Conservation (phyloP, 2,113 vertebrate genomes). For the Seriola rivoliana region DNA sequence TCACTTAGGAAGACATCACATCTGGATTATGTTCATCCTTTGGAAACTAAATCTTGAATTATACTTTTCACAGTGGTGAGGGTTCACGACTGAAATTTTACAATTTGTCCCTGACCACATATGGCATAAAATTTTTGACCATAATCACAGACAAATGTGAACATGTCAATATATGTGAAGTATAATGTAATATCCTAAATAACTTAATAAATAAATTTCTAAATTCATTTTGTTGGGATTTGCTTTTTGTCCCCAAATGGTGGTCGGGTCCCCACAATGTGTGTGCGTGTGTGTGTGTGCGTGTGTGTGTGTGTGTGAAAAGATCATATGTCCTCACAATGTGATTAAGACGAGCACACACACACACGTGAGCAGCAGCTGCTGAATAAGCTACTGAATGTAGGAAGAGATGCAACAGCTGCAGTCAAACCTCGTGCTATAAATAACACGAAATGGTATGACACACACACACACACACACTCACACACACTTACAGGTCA, state of each 20-base stretch:
- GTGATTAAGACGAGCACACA: background rate
- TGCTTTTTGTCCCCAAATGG: background rate
- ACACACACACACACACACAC: background rate
- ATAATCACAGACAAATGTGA: no score
- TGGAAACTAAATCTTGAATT: no score
- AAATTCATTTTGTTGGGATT: background rate
- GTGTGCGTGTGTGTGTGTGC: no score
- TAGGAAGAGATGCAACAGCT: constrained; percentile 55
- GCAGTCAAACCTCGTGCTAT: constrained; percentile 48
- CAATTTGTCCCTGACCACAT: no score
- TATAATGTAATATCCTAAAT: no score
- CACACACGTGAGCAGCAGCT: constrained; percentile 20
- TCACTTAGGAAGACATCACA: no score
- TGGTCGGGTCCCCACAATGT: background rate
- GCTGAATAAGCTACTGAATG: background rate
- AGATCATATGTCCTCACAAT: background rate
- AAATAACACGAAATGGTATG: constrained; percentile 41
- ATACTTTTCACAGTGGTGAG: no score
- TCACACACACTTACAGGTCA: background rate
- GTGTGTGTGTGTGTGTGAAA: no score
- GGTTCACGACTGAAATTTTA: no score
- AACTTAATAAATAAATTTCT: background rate
- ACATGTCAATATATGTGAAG: no score
- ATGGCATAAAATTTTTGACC: no score
- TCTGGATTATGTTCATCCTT: no score